Evolutionary conservation across 2,113 vertebrate species (phyloP).

Genomic region (Micronisus gabar): DNA sequence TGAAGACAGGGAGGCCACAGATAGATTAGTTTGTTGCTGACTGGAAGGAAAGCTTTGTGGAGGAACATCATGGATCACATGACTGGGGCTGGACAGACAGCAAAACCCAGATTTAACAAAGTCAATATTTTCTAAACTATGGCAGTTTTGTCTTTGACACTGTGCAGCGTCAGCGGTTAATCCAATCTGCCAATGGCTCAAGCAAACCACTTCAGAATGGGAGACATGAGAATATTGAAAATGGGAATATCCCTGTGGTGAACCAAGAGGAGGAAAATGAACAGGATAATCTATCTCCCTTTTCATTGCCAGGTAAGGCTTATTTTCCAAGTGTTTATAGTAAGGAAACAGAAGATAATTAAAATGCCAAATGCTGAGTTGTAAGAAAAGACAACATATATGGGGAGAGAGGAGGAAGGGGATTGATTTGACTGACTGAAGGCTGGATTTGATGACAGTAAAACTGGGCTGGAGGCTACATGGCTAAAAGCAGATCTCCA

Average conservation of each 20-base stretch:
- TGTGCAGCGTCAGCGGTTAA: slow-evolving; percentile 89
- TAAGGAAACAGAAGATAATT: not conserved
- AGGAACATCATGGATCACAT: not conserved
- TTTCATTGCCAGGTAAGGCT: slow-evolving; percentile 82
- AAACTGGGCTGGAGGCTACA: not conserved
- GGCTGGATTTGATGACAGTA: not conserved
- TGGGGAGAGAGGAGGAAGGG: not conserved
- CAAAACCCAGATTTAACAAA: not conserved
- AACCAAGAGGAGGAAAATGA: slow-evolving; percentile 78
- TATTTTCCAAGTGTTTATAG: not conserved
- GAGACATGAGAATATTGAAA: slow-evolving; percentile 87
- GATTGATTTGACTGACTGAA: not conserved
- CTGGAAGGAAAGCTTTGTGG: not conserved
- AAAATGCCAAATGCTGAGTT: not conserved
- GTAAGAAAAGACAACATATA: not conserved
- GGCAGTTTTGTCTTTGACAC: not conserved
- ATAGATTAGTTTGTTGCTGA: not conserved
- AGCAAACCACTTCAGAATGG: slow-evolving; percentile 82
- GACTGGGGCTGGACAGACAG: not conserved
- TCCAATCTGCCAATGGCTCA: slow-evolving; percentile 85
- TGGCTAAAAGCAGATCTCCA: not conserved
- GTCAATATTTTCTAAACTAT: not conserved
- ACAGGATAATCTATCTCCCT: slow-evolving; percentile 82
- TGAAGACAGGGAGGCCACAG: not conserved
- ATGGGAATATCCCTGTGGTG: slow-evolving; percentile 88